Base-by-base conservation (phyloP, 2,113 vertebrate species). In the Dipodomys merriami region DNA sequence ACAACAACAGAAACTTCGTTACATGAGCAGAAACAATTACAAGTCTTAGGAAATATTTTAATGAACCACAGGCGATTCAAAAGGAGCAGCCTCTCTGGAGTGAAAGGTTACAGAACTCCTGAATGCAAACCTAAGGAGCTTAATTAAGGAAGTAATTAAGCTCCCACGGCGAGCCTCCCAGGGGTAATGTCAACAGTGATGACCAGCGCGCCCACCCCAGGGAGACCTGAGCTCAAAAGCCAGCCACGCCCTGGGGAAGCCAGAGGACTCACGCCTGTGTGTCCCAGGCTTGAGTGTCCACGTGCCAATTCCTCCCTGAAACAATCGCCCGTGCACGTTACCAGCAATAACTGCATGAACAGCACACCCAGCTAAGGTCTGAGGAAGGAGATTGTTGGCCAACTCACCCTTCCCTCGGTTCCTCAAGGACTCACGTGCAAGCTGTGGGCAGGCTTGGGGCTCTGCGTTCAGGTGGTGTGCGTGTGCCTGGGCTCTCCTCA, bases 401-500 rank as follows among this genome's bases (percentile, higher is more conserved):
- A 11, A 4, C 72, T 83, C 18, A 18, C 7, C 44, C 9, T 53
- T 53, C 49, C 49, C 49, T 5, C 39, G 60, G 7, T 25, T 19
- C 64, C 81, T 12, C 9, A 53, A n/a, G 60, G 2, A 29, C 46
- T 1, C 6, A 33, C 49, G 12, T 2, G 79, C 29, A 20, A 8
- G 60, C 39, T 1, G 22, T 60, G 46, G 60, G 35, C 18, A 20
- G n/a, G n/a, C 65, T 12, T 69, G 29, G 27, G 65, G 2, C 64
- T 13, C 1, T 5, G 5, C 5, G 39, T 39, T 5, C 39, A 16
- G 53, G 13, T 30, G 19, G 35, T 0, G 11, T 25, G 53, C 44
- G 25, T 3, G 9, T 7, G 8, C n/a, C 86, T 5, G 12, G 39
- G 11, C n/a, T 85, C 18, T 27, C 5, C 7, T 25, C 44, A 39